Evolutionary conservation across 2,797 vertebrate genomes (phyloP), one percentile per base, ranked within the genome.

Genomic region (Characodon lateralis): DNA sequence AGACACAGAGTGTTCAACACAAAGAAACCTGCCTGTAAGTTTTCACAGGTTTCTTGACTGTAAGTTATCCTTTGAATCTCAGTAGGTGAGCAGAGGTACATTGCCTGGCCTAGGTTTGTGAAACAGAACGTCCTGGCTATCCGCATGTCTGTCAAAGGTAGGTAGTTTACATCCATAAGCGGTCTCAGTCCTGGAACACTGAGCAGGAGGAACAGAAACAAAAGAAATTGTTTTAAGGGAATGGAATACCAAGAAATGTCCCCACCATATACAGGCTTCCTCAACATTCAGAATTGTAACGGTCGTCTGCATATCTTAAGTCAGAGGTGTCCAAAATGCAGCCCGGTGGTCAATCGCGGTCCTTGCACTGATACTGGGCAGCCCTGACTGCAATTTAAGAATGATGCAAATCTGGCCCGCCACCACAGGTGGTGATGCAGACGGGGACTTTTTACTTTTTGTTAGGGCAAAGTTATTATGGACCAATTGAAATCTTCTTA

Each of bases 81-180:
- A 24, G 98, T 99, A 63, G 98, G 97, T 75, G 98, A 99, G 83
- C 96, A 98, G 82, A 99, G 96, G 87, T 99, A 99, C 91, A 98
- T 96, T 39, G 98, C 98, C 93, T 99, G 98, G 85, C 98, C 98
- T 18, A 99, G 96, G 93, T 99, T 98, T 85, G 97, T 97, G 94
- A 99, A 99, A 94, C 98, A 99, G 96, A 99, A 99, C 0, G 98
- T 99, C 91, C 98, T 97, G 84, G 98, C 98, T 97, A 99, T 99
- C 92, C 98, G 95, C 98, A 99, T 99, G 90, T 99, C 98, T 75
- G 98, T 99, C 89, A 99, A 95, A 35, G 98, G 98, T 94, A 99
- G 94, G 94, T 99, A 99, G 95, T 98, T 99, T 55, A 99, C 97
- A 91, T 99, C 98, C 96, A 99, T 91, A 77, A 99, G 91, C 2